A percentile compares a stretch with the other conserved stretches of the same genome.
Evolutionary conservation across 2,113 vertebrate genomes (phyloP).

Genomic region (Mormyrus iriodes): DNA sequence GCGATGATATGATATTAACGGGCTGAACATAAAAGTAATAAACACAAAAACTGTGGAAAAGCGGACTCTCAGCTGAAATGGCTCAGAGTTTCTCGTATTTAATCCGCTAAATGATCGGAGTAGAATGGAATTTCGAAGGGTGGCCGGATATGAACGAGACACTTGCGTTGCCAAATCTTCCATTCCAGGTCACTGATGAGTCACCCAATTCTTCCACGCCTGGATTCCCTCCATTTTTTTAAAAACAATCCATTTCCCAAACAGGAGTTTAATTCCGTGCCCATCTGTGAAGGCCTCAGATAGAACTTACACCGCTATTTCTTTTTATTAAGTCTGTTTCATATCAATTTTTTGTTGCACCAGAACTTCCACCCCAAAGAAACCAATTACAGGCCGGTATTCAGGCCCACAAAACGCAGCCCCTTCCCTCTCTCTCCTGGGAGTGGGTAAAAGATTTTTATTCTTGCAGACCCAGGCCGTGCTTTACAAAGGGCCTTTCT

Average conservation of each 20-base stretch:
- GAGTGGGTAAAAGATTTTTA: neutral
- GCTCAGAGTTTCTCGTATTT: neutral
- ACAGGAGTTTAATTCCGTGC: neutral
- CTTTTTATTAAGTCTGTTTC: constrained; percentile 17
- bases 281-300: neutral
- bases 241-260: neutral
- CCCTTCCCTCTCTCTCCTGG: neutral
- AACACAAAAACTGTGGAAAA: neutral
- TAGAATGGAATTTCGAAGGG: neutral
- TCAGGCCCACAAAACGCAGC: neutral
- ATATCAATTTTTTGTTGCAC: constrained; percentile 10
- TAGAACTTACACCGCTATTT: neutral
- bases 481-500: neutral
- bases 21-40: neutral
- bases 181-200: neutral
- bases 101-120: neutral
- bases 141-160: neutral
- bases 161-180: too few relatives aligned
- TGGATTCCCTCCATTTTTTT: neutral
- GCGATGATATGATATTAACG: neutral
- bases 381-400: constrained; percentile 11
- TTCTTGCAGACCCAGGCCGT: neutral
- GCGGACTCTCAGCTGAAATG: neutral
- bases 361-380: constrained; percentile 12
- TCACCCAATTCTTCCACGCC: neutral